Evolutionary conservation across 1,140 invertebrate species (phyloP), one percentile per base, ranked within the genome.

Genomic region (Schmidtea mediterranea): DNA sequence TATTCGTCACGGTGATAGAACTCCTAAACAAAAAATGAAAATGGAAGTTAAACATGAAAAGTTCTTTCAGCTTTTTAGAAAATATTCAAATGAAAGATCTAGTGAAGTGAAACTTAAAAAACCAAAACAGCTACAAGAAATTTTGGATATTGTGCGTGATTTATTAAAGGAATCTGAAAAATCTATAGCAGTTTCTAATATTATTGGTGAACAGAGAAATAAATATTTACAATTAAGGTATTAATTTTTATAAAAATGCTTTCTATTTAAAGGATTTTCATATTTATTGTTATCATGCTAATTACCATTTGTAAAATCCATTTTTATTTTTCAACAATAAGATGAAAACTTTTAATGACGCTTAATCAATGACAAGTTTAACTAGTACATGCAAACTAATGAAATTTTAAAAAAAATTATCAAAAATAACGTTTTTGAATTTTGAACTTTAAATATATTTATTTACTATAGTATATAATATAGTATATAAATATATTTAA

Each of bases 31-130:
- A 67, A 98, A 48, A 24, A 13, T 48, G 22, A 48, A 48, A 37
- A 86, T 98, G 56, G 87, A 95, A 73, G 89, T 97, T n/a, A 74
- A 86, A 50, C 84, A 98, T 74, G 81, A 78, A 58, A 89, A 82
- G 61, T 95, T 98, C 67, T 97, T 97, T 67, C 82, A 90, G 61
- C 80, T 98, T 55, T 98, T 95, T 68, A 77, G 86, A 58, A 94
- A 94, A 59, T 92, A 95, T 62, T 82, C 87, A 55, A 87, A 87
- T 0, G 82, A 79, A 54, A 86, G 83, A 58, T 77, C 82, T 48
- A 83, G 83, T 0, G 87, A 95, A 58, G 79, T 97, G 0, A 98
- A 98, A 66, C 68, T 98, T 53, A 98, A 98, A 66, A 76, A 82
- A 40, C 92, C 0, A 87, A 86, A 60, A 60, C 60, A 63, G 51